Evolutionary conservation across 2,797 vertebrate genomes (phyloP).

Genomic region (Lepidocolaptes lacrymiger): DNA sequence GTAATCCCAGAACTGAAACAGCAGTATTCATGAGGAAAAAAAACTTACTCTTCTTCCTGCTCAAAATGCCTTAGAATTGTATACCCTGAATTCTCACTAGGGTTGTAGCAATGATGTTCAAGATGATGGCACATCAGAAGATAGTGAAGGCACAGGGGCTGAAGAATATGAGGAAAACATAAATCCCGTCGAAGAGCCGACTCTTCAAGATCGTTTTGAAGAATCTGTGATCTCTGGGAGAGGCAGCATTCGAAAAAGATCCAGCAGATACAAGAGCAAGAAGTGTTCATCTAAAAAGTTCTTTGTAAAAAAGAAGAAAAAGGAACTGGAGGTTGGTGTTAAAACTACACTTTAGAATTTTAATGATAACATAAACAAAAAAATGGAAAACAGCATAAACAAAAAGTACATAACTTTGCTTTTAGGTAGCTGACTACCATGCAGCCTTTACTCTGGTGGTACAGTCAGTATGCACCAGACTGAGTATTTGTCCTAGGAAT

Average conservation of each 20-base stretch:
- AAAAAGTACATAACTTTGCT: background rate
- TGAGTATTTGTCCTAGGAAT: background rate
- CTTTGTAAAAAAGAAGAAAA: constrained; percentile 12
- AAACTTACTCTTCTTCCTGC: background rate
- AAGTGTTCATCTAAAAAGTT: constrained; percentile 2
- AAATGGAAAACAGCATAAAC: background rate
- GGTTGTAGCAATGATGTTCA: background rate
- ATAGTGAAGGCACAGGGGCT: background rate
- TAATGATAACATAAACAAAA: background rate
- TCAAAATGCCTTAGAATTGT: background rate
- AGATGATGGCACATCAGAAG: constrained; percentile 6
- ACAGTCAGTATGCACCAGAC: background rate
- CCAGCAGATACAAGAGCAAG: constrained; percentile 7
- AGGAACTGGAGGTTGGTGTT: constrained; percentile 42
- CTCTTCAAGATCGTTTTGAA: background rate
- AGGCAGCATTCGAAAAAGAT: constrained; percentile 11
- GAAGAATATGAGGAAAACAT: background rate
- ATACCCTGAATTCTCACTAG: constrained; percentile 3
- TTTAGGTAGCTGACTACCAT: background rate
- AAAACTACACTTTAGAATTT: background rate
- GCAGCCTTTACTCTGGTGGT: background rate
- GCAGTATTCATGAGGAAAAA: background rate
- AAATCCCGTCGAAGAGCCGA: background rate
- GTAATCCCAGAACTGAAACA: background rate
- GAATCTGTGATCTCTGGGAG: background rate